These are phyloP conservation scores for Oeneis ivallda DNA, from an alignment of 2,888 invertebrate genomes.

Conservation along the genomic window DNA sequence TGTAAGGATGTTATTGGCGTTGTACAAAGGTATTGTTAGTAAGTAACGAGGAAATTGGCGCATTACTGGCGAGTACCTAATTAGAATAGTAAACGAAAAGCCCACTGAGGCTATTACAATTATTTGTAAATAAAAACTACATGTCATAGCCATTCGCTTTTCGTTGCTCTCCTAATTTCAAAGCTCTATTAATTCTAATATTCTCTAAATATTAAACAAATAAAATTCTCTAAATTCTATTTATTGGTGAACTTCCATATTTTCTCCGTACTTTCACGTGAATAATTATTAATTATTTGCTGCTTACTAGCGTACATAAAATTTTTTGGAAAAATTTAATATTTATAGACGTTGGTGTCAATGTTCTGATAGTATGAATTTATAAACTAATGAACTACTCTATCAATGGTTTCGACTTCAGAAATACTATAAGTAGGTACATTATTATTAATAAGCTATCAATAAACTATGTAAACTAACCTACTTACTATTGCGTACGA, in stretches of 20 bases:
- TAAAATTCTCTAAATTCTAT: too few species aligned
- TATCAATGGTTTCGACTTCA: constrained; percentile 28
- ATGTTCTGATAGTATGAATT: constrained; percentile 28
- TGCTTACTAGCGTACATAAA: constrained; percentile 26
- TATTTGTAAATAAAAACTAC: constrained; percentile 69
- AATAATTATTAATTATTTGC: constrained; percentile 22
- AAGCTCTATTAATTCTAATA: too few species aligned
- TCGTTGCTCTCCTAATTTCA: constrained; percentile 66
- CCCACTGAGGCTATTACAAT: constrained; percentile 73
- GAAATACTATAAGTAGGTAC: constrained; percentile 25
- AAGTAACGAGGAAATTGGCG: constrained; percentile 78
- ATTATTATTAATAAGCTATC: constrained; percentile 5
- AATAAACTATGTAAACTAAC: constrained; percentile 18
- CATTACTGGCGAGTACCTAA: constrained; percentile 83
- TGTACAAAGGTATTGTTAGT: constrained; percentile 80
- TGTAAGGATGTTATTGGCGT: constrained; percentile 77
- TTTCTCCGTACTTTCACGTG: constrained; percentile 36
- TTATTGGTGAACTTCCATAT: constrained; percentile 45
- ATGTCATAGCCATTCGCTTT: constrained; percentile 67
- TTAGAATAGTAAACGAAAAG: constrained; percentile 76
- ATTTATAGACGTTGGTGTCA: constrained; percentile 33
- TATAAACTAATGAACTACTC: constrained; percentile 19
- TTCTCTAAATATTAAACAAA: too few species aligned
- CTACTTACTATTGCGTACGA: constrained; percentile 8
- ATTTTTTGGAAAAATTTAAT: constrained; percentile 25